Base-by-base conservation (phyloP, 2,888 invertebrate species). In the Lochmaea capreae region DNA sequence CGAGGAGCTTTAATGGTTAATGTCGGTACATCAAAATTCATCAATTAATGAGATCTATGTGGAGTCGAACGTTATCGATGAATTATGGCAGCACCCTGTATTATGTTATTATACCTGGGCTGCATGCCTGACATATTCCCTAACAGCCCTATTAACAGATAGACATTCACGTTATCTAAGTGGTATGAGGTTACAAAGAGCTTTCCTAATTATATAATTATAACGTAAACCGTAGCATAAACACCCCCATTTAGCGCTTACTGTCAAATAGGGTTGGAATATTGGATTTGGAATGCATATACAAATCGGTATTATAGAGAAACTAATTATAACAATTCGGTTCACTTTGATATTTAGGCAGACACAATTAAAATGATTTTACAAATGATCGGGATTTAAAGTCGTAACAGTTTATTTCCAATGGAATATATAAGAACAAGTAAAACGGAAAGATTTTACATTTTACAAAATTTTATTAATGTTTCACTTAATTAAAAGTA, bases 131-230 rank as follows among this genome's bases (percentile, higher is more conserved):
- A n/a, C 49, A 14, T 49, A 49, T 49, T 49, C n/a, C 14, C 14
- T 49, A 49, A 49, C 49, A 49, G 49, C n/a, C 5, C 49, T 49
- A n/a, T 49, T 14, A 49, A 49, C 49, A 49, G 49, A 39, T 39
- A 46, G 46, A 49, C n/a, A 49, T 49, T 49, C 14, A 49, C 49
- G 49, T 49, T 49, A 49, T n/a, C 49, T 49, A 49, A 49, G n/a
- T 49, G 33, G 49, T 46, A 14, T 49, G 49, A 8, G 49, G 57
- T 22, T 58, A 58, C 57, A 58, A 58, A 58, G 57, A 22, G 22
- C 57, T 58, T 58, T 58, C 57, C 22, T 22, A 58, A 58, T 58
- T 58, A 58, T 58, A 49, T 49, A 49, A 49, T 49, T 49, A 49
- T 49, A 49, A 49, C n/a, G 49, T 57, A 16, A 16, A 57, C 18